Percentiles rank a stretch among this genome's conserved stretches.
These are phyloP conservation scores for Theristicus caerulescens DNA, from an alignment of 2,113 vertebrate species.

Conservation along the genomic window DNA sequence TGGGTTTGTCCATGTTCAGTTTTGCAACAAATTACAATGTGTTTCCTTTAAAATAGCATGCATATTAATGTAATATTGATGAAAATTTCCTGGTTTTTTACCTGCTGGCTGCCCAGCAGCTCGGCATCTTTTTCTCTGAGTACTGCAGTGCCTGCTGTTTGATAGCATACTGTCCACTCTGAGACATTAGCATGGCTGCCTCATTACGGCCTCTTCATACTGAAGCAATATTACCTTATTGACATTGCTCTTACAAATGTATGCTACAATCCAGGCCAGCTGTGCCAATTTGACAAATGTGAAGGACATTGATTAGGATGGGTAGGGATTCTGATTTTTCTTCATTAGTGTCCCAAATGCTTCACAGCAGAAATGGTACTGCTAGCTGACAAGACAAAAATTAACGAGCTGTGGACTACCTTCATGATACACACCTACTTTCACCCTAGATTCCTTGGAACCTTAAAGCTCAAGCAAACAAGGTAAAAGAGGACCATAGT, in stretches of 20 bases:
- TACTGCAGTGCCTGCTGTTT: background rate
- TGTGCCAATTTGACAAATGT: background rate
- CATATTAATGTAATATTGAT: background rate
- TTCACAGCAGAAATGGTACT: background rate
- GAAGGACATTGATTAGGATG: background rate
- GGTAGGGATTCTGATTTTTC: background rate
- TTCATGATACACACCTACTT: background rate
- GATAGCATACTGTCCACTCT: background rate
- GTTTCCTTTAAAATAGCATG: background rate
- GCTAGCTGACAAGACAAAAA: background rate
- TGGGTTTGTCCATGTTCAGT: background rate
- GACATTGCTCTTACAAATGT: background rate
- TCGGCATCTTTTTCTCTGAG: background rate
- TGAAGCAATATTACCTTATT: background rate
- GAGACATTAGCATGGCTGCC: background rate
- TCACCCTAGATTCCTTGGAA: background rate
- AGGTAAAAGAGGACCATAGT: rapidly evolving
- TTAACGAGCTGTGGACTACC: background rate
- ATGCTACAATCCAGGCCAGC: background rate
- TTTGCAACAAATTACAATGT: background rate
- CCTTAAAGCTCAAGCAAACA: background rate
- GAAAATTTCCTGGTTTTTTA: background rate
- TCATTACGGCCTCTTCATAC: background rate
- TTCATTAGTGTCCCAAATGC: background rate
- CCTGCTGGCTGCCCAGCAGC: background rate